Evolutionary conservation across 2,113 vertebrate species (phyloP), one percentile per base, ranked within the genome.

Genomic region (Chloropsis cyanopogon): DNA sequence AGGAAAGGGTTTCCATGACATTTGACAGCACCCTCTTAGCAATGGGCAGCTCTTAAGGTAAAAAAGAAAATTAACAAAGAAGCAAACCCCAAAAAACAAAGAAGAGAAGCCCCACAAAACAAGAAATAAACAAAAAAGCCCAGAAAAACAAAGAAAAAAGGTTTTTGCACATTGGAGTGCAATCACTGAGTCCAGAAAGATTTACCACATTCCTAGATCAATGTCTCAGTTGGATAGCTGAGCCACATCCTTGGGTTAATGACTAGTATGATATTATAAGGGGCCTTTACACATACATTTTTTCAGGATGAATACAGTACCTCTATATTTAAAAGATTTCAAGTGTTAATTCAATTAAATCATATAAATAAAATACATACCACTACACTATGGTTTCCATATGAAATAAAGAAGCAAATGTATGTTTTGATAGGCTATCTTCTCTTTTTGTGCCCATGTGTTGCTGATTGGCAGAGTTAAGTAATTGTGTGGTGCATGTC

Each of bases 1-100:
- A 35, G 33, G 9, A 60, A n/a, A 46, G 41, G 4, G 11, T 61
- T 83, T 78, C 23, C 23, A 33, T 10, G 5, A 20, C 0, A 0
- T 69, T 76, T 89, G 14, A 9, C 12, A 77, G 33, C 12, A 42
- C 4, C 2, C 2, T 79, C 22, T 71, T 65, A 65, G 9, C 21
- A 41, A n/a, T 22, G 33, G 25, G 9, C 11, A 56, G 23, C 11
- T 73, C 28, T 35, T 53, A 52, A 57, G 13, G 9, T 57, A n/a
- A 41, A 47, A 17, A 14, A 14, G 20, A 64, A 77, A 37, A 52
- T 31, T 4, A 24, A 47, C 9, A 39, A 59, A 53, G 24, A 17
- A 31, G 10, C 26, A 47, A 56, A 56, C 23, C 5, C 2, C 21
- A 26, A 37, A 31, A 44, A 31, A 15, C 23, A 50, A 57, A 57